These are phyloP conservation scores for Pithys albifrons DNA, from an alignment of 2,113 vertebrate genomes.

Conservation along the genomic window DNA sequence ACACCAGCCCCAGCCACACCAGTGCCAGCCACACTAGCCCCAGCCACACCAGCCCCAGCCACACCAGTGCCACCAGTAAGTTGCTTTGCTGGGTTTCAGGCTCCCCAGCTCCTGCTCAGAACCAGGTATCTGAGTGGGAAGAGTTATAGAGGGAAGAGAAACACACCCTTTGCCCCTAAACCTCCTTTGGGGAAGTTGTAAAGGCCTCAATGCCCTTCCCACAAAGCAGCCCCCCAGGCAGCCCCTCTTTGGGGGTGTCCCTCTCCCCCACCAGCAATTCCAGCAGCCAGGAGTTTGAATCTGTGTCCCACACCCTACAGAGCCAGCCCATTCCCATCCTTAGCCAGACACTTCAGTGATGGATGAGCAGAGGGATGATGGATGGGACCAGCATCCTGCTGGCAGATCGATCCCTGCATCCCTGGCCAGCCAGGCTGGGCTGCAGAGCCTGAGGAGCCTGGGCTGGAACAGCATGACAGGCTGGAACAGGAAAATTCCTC, in stretches of 20 bases:
- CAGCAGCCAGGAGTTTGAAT: not conserved
- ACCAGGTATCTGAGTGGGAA: not conserved
- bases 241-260: not conserved
- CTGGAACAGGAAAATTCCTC: not conserved
- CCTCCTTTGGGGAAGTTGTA: not conserved
- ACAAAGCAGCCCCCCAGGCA: not conserved
- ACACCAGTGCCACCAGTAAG: not conserved
- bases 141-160: accelerated
- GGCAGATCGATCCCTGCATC: not conserved
- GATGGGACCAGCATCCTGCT: not conserved
- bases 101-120: not conserved
- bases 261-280: not conserved
- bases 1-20: not conserved
- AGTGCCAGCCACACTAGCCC: not conserved
- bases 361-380: not conserved
- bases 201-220: not conserved
- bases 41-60: accelerated
- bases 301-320: not conserved
- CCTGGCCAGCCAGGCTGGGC: not conserved
- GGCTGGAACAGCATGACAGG: not conserved
- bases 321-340: accelerated
- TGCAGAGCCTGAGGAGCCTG: not conserved
- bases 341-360: not conserved
- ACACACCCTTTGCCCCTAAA: not conserved
- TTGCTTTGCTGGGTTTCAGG: not conserved